A percentile compares a stretch with the other conserved stretches of the same genome.
These are phyloP conservation scores for Xylota sylvarum DNA, from an alignment of 2,888 invertebrate genomes.

Conservation along the genomic window DNA sequence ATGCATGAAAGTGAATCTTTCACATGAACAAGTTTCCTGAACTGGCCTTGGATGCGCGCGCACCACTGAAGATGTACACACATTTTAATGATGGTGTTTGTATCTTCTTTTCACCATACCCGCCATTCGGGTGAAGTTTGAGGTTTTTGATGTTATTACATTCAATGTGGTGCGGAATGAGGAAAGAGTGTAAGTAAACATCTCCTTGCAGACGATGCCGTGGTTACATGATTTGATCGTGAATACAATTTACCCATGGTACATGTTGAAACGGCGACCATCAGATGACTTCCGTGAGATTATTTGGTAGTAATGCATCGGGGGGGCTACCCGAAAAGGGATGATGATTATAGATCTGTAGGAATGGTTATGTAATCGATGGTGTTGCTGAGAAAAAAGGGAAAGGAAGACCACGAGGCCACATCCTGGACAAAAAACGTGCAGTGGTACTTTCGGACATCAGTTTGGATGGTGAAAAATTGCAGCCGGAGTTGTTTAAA, in stretches of 20 bases:
- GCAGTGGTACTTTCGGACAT: background rate
- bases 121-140: conserved; percentile 5
- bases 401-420: conserved; percentile 12
- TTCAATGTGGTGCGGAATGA: conserved; percentile 7
- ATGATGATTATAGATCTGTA: conserved; percentile 28
- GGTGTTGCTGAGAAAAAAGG: background rate
- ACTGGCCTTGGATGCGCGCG: conserved; percentile 44
- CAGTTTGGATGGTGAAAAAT: no score
- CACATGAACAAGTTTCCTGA: conserved; percentile 42
- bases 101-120: background rate
- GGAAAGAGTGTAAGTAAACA: conserved; percentile 5
- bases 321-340: conserved; percentile 46
- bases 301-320: background rate
- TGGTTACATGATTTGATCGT: conserved; percentile 34
- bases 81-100: conserved; percentile 35
- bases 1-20: conserved; percentile 68
- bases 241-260: conserved; percentile 20
- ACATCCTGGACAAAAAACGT: background rate
- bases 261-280: background rate
- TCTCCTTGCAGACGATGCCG: conserved; percentile 15
- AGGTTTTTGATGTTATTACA: conserved; percentile 20
- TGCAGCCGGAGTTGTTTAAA: no score
- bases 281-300: conserved; percentile 62
- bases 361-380: conserved; percentile 25
- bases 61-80: conserved; percentile 14